Base-by-base conservation (phyloP, 2,888 invertebrate genomes). In the Onthophagus sagittarius region DNA sequence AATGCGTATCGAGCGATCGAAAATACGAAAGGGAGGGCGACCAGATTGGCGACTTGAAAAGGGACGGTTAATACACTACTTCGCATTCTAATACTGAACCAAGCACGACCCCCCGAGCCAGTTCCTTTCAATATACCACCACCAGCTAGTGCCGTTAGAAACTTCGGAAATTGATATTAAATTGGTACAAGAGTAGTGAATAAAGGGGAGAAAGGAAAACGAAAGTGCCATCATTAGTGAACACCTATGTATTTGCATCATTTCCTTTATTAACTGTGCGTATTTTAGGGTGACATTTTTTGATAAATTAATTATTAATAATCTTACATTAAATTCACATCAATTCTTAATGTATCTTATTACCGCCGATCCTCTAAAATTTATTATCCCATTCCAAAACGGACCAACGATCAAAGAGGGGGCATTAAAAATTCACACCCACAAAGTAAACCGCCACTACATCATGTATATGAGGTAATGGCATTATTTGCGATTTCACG, bases 61-160 rank as follows among this genome's bases (percentile, higher is more conserved):
- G 67, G 67, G n/a, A 23, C 67, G 23, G 23, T 67, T 67, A 67
- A 67, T 67, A 67, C 67, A 67, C 67, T 67, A 67, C 67, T 67
- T 67, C 67, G 67, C 67, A 67, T 67, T 67, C 32, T 67, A 67
- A 67, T 67, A 32, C 67, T 23, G 67, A 67, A 13, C 67, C 67
- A 23, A 23, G 23, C 23, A 23, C 23, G 32, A 31, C 67, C 67
- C 31, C 23, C 23, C 67, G 23, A 15, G 64, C 15, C 64, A 9
- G 15, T 15, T 23, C 67, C 67, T 67, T 23, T 67, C 67, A 67
- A 53, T 53, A 7, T 53, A 11, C 39, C 39, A 9, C 11, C 39
- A 7, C 39, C 23, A 23, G 2, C 23, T 23, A 2, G 23, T 23
- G 39, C 39, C 39, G 39, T 53, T 53, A 53, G 39, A 11, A 67